Conservation (phyloP, 2,113 vertebrate genomes). For the Ptyas mucosa region DNA sequence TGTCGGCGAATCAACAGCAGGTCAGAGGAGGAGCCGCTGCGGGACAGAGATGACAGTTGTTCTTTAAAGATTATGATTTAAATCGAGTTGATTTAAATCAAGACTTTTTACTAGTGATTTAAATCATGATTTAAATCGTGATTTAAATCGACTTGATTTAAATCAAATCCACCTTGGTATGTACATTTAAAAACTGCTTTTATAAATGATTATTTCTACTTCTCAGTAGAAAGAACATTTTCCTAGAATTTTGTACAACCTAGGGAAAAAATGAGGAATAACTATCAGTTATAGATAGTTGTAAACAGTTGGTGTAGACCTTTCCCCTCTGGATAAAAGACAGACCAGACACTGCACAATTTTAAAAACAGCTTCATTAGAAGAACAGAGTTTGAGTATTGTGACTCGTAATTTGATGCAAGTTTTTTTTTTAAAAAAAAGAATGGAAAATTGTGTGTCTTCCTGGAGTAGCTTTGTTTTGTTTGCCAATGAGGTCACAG, state of each 20-base stretch:
- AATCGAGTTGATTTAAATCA: too few relatives aligned
- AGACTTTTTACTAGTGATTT: too few relatives aligned
- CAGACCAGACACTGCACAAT: background rate
- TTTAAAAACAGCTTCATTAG: slow-evolving; percentile 14
- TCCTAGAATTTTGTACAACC: background rate
- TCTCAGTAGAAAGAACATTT: background rate
- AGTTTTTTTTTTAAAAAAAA: slow-evolving; percentile 24
- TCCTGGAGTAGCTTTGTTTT: slow-evolving; percentile 59
- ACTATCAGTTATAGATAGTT: background rate
- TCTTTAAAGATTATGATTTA: too few relatives aligned
- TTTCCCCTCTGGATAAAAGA: slow-evolving; percentile 8
- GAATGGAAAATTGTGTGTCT: slow-evolving; percentile 46
- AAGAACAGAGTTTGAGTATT: slow-evolving; percentile 25
- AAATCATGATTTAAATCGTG: too few relatives aligned
- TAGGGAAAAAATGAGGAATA: background rate
- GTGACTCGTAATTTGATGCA: slow-evolving; percentile 49
- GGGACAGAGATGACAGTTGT: too few relatives aligned
- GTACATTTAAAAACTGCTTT: background rate
- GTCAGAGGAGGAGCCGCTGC: too few relatives aligned
- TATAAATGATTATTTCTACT: background rate
- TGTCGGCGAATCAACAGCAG: too few relatives aligned
- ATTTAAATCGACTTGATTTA: too few relatives aligned
- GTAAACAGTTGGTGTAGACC: background rate
- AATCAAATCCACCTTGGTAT: too few relatives aligned
- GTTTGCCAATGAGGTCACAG: slow-evolving; percentile 62